Evolutionary conservation across 2,113 vertebrate genomes (phyloP).

Genomic region (Excalfactoria chinensis): DNA sequence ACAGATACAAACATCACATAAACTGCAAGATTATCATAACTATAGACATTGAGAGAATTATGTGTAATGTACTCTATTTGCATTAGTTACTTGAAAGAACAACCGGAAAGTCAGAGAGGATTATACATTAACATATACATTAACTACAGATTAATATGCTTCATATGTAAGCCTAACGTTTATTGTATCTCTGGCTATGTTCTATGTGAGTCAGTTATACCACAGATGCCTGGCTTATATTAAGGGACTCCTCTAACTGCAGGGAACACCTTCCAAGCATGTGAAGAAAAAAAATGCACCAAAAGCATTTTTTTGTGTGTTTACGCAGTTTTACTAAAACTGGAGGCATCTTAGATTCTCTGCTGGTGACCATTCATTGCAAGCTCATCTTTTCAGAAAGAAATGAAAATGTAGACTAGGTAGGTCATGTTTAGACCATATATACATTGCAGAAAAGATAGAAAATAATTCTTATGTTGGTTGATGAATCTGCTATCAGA

Average conservation of each 20-base stretch:
- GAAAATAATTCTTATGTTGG: not conserved
- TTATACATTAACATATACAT: not conserved
- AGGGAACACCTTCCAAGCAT: not conserved
- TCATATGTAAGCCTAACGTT: not conserved
- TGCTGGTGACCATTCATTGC: not conserved
- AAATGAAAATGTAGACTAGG: not conserved
- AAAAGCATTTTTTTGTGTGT: not conserved
- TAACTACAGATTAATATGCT: not conserved
- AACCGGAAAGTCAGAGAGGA: not conserved
- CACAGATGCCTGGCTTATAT: not conserved
- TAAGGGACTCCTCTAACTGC: not conserved
- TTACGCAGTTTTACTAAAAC: not conserved
- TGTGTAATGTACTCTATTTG: not conserved
- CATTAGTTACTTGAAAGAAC: not conserved
- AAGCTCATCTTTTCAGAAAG: not conserved
- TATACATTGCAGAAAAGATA: not conserved
- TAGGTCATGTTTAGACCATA: not conserved
- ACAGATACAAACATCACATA: accelerated
- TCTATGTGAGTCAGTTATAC: not conserved
- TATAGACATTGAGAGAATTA: not conserved
- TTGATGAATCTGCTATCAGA: not conserved
- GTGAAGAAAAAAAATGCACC: not conserved
- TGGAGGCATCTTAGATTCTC: not conserved
- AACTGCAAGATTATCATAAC: not conserved
- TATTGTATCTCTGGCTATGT: not conserved